phyloP scores from a whole-genome alignment of 2,797 vertebrate species.

The Cyclopterus lumpus region DNA sequence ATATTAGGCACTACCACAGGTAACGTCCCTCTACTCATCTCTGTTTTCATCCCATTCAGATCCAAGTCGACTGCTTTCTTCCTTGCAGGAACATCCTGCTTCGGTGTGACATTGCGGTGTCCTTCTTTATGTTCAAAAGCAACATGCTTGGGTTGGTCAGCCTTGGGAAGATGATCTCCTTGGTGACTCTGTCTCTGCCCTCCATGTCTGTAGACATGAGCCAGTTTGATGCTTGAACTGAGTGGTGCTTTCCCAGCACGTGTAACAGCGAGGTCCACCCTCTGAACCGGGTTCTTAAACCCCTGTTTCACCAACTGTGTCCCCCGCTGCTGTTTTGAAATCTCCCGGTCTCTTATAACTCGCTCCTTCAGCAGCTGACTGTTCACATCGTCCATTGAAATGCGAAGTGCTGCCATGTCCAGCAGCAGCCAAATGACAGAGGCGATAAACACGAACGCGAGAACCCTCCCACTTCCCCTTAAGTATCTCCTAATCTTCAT shows the following conservation, averaged over 20 bases:
- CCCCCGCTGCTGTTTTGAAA: conserved; percentile 39
- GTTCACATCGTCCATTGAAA: conserved; percentile 89
- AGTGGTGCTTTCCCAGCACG: conserved; percentile 22
- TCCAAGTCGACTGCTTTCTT: conserved; percentile 58
- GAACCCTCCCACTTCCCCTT: conserved; percentile 89
- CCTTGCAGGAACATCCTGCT: conserved; percentile 18
- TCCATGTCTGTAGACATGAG: conserved; percentile 67
- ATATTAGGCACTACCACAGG: conserved; percentile 6
- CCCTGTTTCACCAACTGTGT: conserved; percentile 35
- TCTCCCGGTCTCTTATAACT: conserved; percentile 68
- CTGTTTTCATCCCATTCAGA: background rate
- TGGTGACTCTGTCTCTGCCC: conserved; percentile 10
- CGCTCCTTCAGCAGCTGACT: conserved; percentile 79
- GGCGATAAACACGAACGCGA: conserved; percentile 91
- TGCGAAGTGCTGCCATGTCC: conserved; percentile 93
- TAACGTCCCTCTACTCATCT: background rate
- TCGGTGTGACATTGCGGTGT: conserved; percentile 12
- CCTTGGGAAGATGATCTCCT: background rate
- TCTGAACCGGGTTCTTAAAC: conserved; percentile 70
- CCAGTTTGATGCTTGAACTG: conserved; percentile 27
- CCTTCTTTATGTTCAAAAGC: conserved; percentile 15
- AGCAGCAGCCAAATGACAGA: conserved; percentile 94
- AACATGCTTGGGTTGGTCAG: background rate
- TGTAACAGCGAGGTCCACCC: conserved; percentile 32
- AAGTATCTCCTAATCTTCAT: conserved; percentile 88